These are phyloP conservation scores for Smutsia temminckii DNA, from an alignment of 2,797 vertebrate genomes.

Conservation along the genomic window DNA sequence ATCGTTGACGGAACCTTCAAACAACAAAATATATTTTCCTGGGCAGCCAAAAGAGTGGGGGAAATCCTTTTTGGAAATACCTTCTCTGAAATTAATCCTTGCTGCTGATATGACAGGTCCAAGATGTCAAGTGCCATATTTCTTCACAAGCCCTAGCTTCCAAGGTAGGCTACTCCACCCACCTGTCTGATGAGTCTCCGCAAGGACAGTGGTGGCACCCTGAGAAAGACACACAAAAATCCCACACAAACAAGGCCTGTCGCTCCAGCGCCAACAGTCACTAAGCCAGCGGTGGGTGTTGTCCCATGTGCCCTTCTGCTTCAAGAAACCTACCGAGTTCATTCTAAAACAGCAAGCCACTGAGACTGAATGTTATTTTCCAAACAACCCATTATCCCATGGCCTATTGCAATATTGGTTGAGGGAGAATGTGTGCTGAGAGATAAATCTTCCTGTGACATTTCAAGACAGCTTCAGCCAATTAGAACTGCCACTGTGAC, in stretches of 20 bases:
- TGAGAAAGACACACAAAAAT: background rate
- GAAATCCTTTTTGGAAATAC: background rate
- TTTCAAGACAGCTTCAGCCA: constrained; percentile 78
- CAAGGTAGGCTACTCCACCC: background rate
- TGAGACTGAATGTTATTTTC: constrained; percentile 46
- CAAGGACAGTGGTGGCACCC: background rate
- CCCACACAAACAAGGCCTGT: background rate
- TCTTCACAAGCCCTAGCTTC: background rate
- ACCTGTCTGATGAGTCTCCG: background rate
- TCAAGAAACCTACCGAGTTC: background rate
- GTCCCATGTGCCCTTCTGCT: background rate
- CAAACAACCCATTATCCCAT: constrained; percentile 61
- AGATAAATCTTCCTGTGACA: constrained; percentile 83
- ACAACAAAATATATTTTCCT: background rate
- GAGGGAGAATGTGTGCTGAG: constrained; percentile 66
- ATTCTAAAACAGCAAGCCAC: background rate
- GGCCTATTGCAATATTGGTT: constrained; percentile 74
- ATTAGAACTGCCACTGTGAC: constrained; percentile 73
- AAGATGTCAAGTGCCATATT: background rate
- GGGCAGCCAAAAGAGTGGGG: background rate
- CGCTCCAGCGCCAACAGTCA: background rate
- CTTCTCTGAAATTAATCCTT: background rate
- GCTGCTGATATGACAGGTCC: background rate
- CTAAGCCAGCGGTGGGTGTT: background rate
- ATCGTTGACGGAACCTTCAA: background rate